These are phyloP conservation scores for Habrosyne pyritoides DNA, from an alignment of 2,888 invertebrate genomes.

Conservation along the genomic window DNA sequence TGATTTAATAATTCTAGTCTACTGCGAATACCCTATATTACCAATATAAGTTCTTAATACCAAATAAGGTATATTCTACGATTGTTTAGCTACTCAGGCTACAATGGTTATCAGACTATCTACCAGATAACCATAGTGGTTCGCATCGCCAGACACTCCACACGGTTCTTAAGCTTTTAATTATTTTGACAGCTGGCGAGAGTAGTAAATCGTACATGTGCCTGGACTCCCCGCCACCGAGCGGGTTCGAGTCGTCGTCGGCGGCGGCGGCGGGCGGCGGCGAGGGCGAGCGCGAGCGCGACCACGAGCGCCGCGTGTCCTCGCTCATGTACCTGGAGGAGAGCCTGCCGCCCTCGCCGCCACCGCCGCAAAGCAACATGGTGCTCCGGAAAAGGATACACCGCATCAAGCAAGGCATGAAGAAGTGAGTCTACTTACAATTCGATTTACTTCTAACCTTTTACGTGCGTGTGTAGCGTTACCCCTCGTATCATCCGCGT, in stretches of 20 bases:
- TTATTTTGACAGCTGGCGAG: slow-evolving; percentile 71
- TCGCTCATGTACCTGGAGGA: slow-evolving; percentile 72
- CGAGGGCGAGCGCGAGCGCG: slow-evolving; percentile 71
- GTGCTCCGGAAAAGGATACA: slow-evolving; percentile 93
- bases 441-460: too few species aligned
- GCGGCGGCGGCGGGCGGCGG: slow-evolving; percentile 70
- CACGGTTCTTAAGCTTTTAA: background rate
- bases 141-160: too few species aligned
- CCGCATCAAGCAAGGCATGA: slow-evolving; percentile 95
- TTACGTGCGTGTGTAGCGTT: too few species aligned
- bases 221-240: slow-evolving; percentile 84
- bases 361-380: slow-evolving; percentile 92
- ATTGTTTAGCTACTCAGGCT: too few species aligned
- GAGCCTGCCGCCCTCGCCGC: slow-evolving; percentile 80
- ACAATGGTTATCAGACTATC: too few species aligned
- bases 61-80: too few species aligned
- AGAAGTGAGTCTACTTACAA: slow-evolving; percentile 74
- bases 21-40: too few species aligned
- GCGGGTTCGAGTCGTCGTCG: slow-evolving; percentile 78
- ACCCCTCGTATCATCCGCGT: too few species aligned
- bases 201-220: slow-evolving; percentile 83
- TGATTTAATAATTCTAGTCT: too few species aligned
- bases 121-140: too few species aligned
- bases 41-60: too few species aligned
- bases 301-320: slow-evolving; percentile 69